These are phyloP conservation scores for Drosophila trapezifrons DNA, from an alignment of 1,140 invertebrate species.

Conservation along the genomic window DNA sequence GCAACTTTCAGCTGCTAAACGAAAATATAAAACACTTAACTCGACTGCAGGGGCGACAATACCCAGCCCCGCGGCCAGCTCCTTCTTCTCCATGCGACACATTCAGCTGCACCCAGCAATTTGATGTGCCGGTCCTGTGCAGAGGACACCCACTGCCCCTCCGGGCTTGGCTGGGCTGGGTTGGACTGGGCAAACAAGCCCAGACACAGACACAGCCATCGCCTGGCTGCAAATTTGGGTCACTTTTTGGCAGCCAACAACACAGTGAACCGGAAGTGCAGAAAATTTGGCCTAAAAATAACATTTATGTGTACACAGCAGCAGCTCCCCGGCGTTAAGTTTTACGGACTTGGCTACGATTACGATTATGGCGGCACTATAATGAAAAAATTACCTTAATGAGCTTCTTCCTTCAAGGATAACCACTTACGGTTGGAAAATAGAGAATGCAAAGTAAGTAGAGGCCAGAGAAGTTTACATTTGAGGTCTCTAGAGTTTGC, in stretches of 20 bases:
- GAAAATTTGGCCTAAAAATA: slow-evolving; percentile 49
- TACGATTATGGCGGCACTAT: slow-evolving; percentile 35
- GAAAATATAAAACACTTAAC: slow-evolving; percentile 83
- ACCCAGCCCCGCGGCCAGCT: slow-evolving; percentile 27
- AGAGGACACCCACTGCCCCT: slow-evolving; percentile 12
- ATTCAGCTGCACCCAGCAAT: slow-evolving; percentile 46
- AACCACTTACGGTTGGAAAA: slow-evolving; percentile 34
- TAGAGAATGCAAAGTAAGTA: neutral
- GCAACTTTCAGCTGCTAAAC: slow-evolving; percentile 82
- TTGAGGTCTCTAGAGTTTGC: neutral
- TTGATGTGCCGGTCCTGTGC: slow-evolving; percentile 51
- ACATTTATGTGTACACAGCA: slow-evolving; percentile 43
- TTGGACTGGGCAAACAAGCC: slow-evolving; percentile 44
- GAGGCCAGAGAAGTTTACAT: neutral
- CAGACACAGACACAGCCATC: slow-evolving; percentile 19
- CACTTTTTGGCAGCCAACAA: slow-evolving; percentile 70
- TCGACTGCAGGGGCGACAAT: slow-evolving; percentile 62
- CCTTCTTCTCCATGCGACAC: slow-evolving; percentile 18
- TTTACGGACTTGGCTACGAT: slow-evolving; percentile 43
- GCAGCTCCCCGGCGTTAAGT: slow-evolving; percentile 31
- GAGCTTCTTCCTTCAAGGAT: slow-evolving; percentile 12
- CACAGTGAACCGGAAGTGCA: slow-evolving; percentile 51
- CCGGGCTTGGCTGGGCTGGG: neutral
- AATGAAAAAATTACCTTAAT: slow-evolving; percentile 51
- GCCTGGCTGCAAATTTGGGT: slow-evolving; percentile 70